phyloP scores from a whole-genome alignment of 2,113 vertebrate species.

The Phocoena sinus region DNA sequence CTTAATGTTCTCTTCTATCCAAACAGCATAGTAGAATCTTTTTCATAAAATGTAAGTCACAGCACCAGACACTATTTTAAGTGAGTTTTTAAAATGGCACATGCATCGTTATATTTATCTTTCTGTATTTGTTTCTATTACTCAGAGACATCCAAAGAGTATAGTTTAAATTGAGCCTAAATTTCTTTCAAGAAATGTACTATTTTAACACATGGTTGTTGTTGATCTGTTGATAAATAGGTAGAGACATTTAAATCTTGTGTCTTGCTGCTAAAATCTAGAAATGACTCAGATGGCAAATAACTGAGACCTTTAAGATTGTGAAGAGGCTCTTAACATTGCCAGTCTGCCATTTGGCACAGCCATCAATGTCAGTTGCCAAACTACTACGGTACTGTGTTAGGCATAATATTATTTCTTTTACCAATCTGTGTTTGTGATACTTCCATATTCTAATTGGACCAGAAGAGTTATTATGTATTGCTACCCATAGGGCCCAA shows the following conservation, averaged over 20 bases:
- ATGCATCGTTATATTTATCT: neutral
- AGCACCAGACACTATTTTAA: neutral
- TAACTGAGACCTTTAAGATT: neutral
- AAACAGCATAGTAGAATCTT: neutral
- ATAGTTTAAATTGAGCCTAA: neutral
- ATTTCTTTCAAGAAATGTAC: neutral
- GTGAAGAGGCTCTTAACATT: constrained; percentile 2
- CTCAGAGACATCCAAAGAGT: neutral
- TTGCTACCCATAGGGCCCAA: neutral
- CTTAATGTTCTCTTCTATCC: neutral
- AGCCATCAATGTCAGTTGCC: neutral
- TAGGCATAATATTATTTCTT: neutral
- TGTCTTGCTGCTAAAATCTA: constrained; percentile 5
- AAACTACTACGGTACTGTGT: neutral
- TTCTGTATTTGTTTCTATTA: neutral
- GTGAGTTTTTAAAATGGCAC: neutral
- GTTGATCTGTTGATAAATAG: neutral
- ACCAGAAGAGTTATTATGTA: neutral
- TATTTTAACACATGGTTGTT: neutral
- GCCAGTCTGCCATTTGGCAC: neutral
- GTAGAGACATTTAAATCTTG: neutral
- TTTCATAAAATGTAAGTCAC: neutral
- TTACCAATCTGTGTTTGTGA: neutral
- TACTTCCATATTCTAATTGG: neutral
- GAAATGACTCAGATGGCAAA: constrained; percentile 12